Percentiles rank a stretch among this genome's conserved stretches.
Evolutionary conservation across 2,113 vertebrate genomes (phyloP).

Genomic region (Salvelinus fontinalis): DNA sequence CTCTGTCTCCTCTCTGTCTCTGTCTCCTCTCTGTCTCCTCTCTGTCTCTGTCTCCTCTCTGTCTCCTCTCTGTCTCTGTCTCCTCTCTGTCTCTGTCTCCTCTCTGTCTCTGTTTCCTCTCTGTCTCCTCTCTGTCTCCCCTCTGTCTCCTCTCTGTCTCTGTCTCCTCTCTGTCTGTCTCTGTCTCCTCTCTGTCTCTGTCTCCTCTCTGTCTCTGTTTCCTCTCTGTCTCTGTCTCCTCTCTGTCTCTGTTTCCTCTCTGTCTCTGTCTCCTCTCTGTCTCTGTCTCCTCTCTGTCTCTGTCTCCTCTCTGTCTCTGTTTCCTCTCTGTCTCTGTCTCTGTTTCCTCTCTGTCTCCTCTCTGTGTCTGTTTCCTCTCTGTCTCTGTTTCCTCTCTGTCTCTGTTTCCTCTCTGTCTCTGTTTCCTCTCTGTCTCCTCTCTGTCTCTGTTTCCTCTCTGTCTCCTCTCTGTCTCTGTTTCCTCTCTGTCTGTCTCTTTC

Average conservation of each 20-base stretch:
- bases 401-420: neutral
- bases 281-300: neutral
- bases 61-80: too few relatives aligned
- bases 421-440: neutral
- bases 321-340: neutral
- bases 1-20: too few relatives aligned
- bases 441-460: neutral
- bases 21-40: too few relatives aligned
- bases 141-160: neutral
- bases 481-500: neutral
- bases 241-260: neutral
- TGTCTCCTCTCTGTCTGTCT: too few relatives aligned
- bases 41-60: too few relatives aligned
- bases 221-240: neutral
- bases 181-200: neutral
- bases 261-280: slow-evolving; percentile 5
- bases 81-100: too few relatives aligned
- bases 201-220: neutral
- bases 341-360: neutral
- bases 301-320: neutral
- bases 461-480: neutral
- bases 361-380: neutral
- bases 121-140: too few relatives aligned
- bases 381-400: neutral
- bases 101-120: too few relatives aligned